phyloP scores from a whole-genome alignment of 2,113 vertebrate species.

The Xenopus tropicalis region UCB_Xtro_10.0 CM004448.2:13493001-13493500 shows the following conservation, averaged over 20 bases:
- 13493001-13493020: no score
- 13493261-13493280: conserved; percentile 49
- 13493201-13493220: not conserved
- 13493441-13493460: no score
- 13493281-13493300: conserved; percentile 50
- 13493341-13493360: conserved; percentile 49
- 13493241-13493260: conserved; percentile 48
- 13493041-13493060: conserved; percentile 45
- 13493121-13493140: not conserved
- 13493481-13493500: no score
- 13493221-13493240: conserved; percentile 47
- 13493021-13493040: no score
- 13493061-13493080: conserved; percentile 43
- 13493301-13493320: conserved; percentile 52
- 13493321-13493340: conserved; percentile 53
- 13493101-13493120: conserved; percentile 47
- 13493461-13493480: no score
- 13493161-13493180: conserved; percentile 31
- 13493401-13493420: no score
- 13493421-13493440: no score
- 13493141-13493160: conserved; percentile 4
- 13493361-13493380: conserved; percentile 19
- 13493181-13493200: conserved; percentile 28
- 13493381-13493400: no score
- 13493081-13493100: conserved; percentile 1